A percentile compares a stretch with the other conserved stretches of the same genome.
These are phyloP conservation scores for Tetheella fluctuosa DNA, from an alignment of 2,888 invertebrate species.

Conservation along the genomic window DNA sequence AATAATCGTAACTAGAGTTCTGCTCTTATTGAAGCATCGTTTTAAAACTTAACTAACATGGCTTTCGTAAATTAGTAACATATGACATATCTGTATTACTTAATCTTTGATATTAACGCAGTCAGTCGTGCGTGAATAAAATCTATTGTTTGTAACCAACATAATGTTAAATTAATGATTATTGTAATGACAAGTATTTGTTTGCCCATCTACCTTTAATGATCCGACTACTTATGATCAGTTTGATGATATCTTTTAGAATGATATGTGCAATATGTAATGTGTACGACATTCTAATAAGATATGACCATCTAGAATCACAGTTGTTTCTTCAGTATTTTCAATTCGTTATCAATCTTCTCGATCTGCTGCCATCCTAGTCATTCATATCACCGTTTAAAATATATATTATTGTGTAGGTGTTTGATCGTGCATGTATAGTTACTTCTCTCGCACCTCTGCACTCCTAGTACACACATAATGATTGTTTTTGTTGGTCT, in stretches of 20 bases:
- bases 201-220: constrained; percentile 2
- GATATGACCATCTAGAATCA: not conserved
- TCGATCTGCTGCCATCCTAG: not conserved
- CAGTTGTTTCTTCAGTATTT: not conserved
- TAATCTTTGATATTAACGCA: not conserved
- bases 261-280: not conserved
- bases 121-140: constrained; percentile 5
- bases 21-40: too few relatives aligned
- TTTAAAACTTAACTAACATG: too few relatives aligned
- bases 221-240: not conserved
- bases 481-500: too few relatives aligned
- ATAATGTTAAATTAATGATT: constrained; percentile 8
- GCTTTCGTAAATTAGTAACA: not conserved
- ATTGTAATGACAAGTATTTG: not conserved
- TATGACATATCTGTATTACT: not conserved
- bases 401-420: not conserved
- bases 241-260: not conserved
- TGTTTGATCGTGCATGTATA: not conserved
- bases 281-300: not conserved
- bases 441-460: not conserved
- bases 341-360: not conserved
- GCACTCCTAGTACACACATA: not conserved
- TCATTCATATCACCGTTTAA: too few relatives aligned
- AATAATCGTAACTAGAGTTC: too few relatives aligned
- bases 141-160: constrained; percentile 3